Conservation (phyloP, 2,888 invertebrate species). For the Drosophila picticornis region DNA sequence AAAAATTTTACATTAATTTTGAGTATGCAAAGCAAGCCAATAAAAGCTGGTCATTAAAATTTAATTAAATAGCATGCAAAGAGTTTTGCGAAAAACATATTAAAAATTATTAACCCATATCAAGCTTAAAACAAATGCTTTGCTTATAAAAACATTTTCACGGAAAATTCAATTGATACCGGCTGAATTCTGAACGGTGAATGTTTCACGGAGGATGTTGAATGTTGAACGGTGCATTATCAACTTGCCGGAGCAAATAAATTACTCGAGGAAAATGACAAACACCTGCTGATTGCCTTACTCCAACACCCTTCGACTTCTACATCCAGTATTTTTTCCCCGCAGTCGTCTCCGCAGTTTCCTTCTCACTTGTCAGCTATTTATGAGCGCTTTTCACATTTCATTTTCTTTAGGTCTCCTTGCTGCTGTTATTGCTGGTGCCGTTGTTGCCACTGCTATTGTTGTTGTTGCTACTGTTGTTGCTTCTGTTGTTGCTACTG, state of each 20-base stretch:
- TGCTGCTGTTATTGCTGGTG: not conserved
- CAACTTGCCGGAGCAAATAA: slow-evolving; percentile 61
- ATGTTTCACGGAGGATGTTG: not conserved
- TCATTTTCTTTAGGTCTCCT: slow-evolving; percentile 37
- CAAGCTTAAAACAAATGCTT: not conserved
- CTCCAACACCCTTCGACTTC: not conserved
- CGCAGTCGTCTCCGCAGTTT: not conserved
- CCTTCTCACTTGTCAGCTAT: slow-evolving; percentile 56
- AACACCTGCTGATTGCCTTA: slow-evolving; percentile 74
- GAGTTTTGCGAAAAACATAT: not conserved
- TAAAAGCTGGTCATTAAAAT: not conserved
- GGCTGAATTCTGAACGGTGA: not conserved
- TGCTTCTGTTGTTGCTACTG: not conserved
- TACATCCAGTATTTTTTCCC: not conserved
- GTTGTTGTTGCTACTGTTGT: not conserved
- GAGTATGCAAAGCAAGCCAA: not conserved
- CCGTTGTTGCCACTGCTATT: not conserved
- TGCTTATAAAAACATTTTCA: not conserved
- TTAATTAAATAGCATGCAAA: not conserved
- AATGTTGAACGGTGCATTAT: slow-evolving; percentile 44
- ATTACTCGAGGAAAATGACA: slow-evolving; percentile 63
- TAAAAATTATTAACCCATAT: not conserved
- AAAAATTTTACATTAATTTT: not conserved
- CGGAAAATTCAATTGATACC: slow-evolving; percentile 7
- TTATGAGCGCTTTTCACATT: slow-evolving; percentile 67